Base-by-base conservation (phyloP, 1,140 invertebrate species). In the Trachymyrmex cornetzi region DNA sequence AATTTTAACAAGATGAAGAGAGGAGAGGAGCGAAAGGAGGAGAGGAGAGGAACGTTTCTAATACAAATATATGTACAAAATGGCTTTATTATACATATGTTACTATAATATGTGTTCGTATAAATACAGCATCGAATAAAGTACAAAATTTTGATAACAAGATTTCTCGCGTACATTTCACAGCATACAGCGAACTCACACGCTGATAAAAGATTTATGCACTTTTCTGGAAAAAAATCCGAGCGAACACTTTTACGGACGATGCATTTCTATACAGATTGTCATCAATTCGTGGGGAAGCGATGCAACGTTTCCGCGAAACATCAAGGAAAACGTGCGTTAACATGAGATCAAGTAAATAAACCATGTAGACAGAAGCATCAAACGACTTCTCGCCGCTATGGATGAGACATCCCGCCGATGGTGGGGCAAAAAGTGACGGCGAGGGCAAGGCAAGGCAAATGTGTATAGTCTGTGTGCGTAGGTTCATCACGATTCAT, bases 311-410 rank as follows among this genome's bases (percentile, higher is more conserved):
- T 80, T 92, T 90, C 85, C 88, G 72, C 75, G 80, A 89, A 91
- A 24, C 34, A 14, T 27, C 38, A 11, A 82, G 59, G 44, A 55
- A 79, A 81, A 75, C 14, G 66, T 59, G 82, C 85, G 82, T 69
- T 74, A 66, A 84, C 69, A n/a, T 64, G 27, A 27, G 81, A 67
- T 64, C 50, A 86, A 91, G 80, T 89, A 91, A 92, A 89, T 89
- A 91, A 89, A 91, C 71, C 53, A 77, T 69, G 86, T 74, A 90
- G 86, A 53, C 61, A 84, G 77, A 79, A 74, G 55, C 82, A 85
- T 86, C 64, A 80, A 71, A 67, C 66, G 67, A 50, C 80, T 80
- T 72, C 84, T 82, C 66, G 50, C 63, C 57, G 50, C 57, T 7
- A n/a, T 16, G 53, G 61, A 81, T 66, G 77, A 89, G 66, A 88